Base-by-base conservation (phyloP, 2,888 invertebrate genomes). In the Mongoloraphidia duomilia region DNA sequence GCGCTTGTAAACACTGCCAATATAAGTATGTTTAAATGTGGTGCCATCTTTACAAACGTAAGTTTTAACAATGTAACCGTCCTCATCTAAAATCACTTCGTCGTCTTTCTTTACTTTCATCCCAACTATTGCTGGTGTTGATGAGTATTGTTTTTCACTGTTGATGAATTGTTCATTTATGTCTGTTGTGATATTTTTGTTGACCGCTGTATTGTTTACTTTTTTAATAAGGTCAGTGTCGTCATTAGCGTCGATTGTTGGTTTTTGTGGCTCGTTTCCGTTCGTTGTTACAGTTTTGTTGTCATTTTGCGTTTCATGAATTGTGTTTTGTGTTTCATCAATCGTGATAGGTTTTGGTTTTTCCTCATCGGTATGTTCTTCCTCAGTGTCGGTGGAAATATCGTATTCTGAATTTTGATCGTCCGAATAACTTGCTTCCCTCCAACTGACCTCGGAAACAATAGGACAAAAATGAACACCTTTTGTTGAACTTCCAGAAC, bases 381-480 rank as follows among this genome's bases (percentile, higher is more conserved):
- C 17, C 45, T 52, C 9, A 56, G 53, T 45, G 55, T 59, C 35
- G 55, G 54, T 33, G 26, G 44, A 49, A 61, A 53, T 65, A 64
- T 56, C 64, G 63, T 60, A 60, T 61, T 49, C 10, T 1, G 43
- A 43, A 39, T 39, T 33, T 10, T 53, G 52, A 34, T 56, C 59
- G 41, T 60, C 60, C 58, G 74, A 76, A 50, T 69, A 65, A 59
- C 76, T 77, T 52, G 74, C 69, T 59, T 84, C 82, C 55, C 79
- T 75, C 84, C 86, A 87, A 62, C 82, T 82, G 52, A 86, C 83
- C 67, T 86, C 84, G 44, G 83, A 80, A 11, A 87, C 84, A 46
- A 86, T 79, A 4, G 85, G 85, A 57, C 82, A 84, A 63, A 87
- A 87, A 59, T 84, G 84, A 34, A 87, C 86, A 45, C 83, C 84